Evolutionary conservation across 2,797 vertebrate genomes (phyloP).

Genomic region (Coccyzus lansbergi): DNA sequence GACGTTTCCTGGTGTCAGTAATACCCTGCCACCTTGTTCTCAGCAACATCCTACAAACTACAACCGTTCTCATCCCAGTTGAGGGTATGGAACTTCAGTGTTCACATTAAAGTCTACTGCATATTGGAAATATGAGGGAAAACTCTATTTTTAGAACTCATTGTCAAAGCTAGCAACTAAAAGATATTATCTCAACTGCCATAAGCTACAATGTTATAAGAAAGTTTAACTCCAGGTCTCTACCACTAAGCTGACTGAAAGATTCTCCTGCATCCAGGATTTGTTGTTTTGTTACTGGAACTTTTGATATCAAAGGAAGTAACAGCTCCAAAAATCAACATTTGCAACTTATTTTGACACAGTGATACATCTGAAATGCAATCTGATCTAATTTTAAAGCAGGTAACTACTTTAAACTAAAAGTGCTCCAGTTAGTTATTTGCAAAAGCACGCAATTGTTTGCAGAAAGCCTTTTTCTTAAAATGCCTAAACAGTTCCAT

Average conservation of each 20-base stretch:
- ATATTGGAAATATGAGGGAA: neutral
- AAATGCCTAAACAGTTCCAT: neutral
- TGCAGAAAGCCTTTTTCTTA: neutral
- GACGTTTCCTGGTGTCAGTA: neutral
- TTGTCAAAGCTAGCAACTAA: neutral
- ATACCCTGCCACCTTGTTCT: neutral
- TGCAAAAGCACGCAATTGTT: neutral
- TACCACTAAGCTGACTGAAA: neutral
- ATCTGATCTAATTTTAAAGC: neutral
- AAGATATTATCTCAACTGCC: neutral
- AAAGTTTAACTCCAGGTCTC: neutral
- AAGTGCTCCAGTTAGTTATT: neutral
- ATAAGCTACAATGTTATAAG: accelerated
- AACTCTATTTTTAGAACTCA: neutral
- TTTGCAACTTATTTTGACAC: neutral
- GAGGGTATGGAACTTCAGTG: neutral
- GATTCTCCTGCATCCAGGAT: neutral
- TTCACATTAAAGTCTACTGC: neutral
- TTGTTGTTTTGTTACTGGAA: neutral
- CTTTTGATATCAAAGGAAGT: neutral
- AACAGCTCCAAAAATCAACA: neutral
- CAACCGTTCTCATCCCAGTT: neutral
- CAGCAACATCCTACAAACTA: neutral
- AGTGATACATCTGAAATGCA: neutral
- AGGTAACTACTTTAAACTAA: neutral